Evolutionary conservation across 2,113 vertebrate species (phyloP).

Genomic region (Equus quagga): DNA sequence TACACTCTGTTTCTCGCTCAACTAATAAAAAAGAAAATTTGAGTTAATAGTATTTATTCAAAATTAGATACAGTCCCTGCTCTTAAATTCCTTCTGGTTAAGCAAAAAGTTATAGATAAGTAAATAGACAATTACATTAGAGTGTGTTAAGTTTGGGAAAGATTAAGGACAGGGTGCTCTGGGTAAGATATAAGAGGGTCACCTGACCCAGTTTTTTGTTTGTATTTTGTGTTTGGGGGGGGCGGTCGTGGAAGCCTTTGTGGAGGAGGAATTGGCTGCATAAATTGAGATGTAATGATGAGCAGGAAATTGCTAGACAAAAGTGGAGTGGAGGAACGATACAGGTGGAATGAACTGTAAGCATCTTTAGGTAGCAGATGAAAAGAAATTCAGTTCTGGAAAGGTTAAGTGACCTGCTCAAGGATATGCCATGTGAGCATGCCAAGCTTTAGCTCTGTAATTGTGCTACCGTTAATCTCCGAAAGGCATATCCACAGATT

Average conservation of each 20-base stretch:
- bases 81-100: conserved; percentile 9
- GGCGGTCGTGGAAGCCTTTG: not conserved
- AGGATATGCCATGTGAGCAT: not conserved
- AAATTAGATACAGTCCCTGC: not conserved
- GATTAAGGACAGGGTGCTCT: not conserved
- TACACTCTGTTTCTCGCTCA: not conserved
- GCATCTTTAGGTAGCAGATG: not conserved
- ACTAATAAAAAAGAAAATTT: not conserved
- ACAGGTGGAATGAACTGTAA: not conserved
- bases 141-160: not conserved
- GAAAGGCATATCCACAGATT: not conserved
- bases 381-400: not conserved
- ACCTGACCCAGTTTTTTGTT: not conserved
- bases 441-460: not conserved
- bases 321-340: not conserved
- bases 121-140: not conserved
- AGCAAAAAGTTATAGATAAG: not conserved
- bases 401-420: not conserved
- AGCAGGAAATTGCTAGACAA: not conserved
- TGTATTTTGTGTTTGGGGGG: not conserved
- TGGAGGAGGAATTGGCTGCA: not conserved
- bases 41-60: conserved; percentile 5
- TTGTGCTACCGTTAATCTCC: not conserved
- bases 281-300: not conserved
- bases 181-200: not conserved